These are phyloP conservation scores for Cyanoramphus novaezelandiae DNA, from an alignment of 2,113 vertebrate species.

Conservation along the genomic window DNA sequence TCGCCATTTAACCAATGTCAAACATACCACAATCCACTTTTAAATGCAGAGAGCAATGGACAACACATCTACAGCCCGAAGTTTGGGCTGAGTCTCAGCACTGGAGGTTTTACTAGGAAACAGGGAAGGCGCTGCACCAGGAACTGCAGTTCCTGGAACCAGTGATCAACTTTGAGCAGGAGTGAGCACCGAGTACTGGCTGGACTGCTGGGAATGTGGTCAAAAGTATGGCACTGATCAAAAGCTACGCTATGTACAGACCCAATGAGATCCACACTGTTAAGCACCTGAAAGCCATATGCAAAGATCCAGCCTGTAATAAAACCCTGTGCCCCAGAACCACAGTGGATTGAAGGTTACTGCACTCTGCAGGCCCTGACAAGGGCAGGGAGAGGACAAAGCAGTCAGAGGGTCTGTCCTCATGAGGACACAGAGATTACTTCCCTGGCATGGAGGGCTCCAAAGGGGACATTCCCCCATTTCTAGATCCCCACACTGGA, in stretches of 20 bases:
- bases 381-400: background rate
- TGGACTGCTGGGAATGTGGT: background rate
- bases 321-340: background rate
- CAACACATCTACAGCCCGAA: background rate
- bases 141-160: background rate
- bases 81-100: background rate
- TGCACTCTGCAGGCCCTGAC: background rate
- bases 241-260: background rate
- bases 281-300: background rate
- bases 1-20: background rate
- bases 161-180: rapidly evolving
- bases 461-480: background rate
- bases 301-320: background rate
- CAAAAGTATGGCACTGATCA: background rate
- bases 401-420: background rate
- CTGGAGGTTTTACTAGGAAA: background rate
- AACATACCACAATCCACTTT: background rate
- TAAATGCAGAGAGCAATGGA: background rate
- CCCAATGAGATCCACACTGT: background rate
- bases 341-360: rapidly evolving
- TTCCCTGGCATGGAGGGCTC: background rate
- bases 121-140: background rate
- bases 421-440: background rate
- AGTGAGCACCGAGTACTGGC: background rate
- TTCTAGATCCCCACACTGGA: background rate